Conservation (phyloP, 37 sponge, comb jelly and placozoan species). For the Crambe crambe region DNA sequence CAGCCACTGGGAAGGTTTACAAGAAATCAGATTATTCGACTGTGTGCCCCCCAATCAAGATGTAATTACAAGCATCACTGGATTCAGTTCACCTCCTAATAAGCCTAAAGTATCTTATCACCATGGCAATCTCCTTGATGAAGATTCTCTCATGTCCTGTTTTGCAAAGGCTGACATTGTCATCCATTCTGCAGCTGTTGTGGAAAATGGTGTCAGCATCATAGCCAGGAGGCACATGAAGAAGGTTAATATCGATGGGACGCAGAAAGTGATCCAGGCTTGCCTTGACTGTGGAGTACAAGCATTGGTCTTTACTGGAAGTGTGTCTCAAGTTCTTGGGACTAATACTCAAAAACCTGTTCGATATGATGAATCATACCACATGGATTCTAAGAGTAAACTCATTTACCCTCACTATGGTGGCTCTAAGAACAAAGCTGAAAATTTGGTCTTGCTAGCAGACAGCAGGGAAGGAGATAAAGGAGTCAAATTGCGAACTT, state of each 20-base stretch:
- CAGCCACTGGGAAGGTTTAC: conserved; percentile 25
- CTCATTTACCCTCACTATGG: conserved; percentile 58
- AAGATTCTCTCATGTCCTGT: background rate
- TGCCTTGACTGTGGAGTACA: conserved; percentile 61
- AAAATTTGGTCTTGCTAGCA: conserved; percentile 49
- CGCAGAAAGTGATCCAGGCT: conserved; percentile 54
- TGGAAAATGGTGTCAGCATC: conserved; percentile 45
- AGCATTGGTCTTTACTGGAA: conserved; percentile 39
- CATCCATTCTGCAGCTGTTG: conserved; percentile 50
- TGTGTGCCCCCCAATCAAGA: background rate
- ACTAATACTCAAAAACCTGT: background rate
- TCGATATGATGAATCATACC: conserved; percentile 16
- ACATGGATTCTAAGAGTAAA: background rate
- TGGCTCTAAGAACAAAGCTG: conserved; percentile 50
- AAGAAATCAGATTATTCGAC: conserved; percentile 41
- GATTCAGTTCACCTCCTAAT: background rate
- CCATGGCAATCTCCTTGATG: conserved; percentile 12
- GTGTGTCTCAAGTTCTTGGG: conserved; percentile 32
- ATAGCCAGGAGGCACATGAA: conserved; percentile 33
- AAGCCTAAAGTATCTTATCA: conserved; percentile 42
- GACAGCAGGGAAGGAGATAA: conserved; percentile 28
- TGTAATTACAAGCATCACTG: conserved; percentile 36
- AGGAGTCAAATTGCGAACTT: conserved; percentile 32
- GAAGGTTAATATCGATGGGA: conserved; percentile 47
- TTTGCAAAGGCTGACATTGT: conserved; percentile 47